Evolutionary conservation across 2,888 invertebrate genomes (phyloP), one percentile per base, ranked within the genome.

Genomic region (Leptura quadrifasciata): DNA sequence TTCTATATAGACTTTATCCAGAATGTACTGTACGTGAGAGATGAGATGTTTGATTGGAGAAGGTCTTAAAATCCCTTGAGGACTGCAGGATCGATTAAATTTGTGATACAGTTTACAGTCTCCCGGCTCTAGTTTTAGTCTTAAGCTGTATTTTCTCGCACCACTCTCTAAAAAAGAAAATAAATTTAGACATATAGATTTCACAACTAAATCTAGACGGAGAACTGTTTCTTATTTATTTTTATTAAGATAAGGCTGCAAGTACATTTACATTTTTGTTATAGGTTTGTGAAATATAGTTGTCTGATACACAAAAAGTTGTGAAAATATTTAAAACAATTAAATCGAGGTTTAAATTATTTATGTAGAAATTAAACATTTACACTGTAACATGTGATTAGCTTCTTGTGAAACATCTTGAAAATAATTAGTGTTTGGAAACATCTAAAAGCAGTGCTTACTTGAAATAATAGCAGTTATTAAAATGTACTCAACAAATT

Each of bases 1-100:
- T 47, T 6, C 47, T n/a, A 47, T 47, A 47, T n/a, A 47, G n/a
- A 47, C n/a, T 47, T 47, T 47, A 47, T 47, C 47, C n/a, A n/a
- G 47, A 47, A 47, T 47, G 47, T 39, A 39, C 31, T 31, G 31
- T 15, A 39, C 47, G 47, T 47, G 47, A 47, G 47, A 47, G 47
- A 47, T 47, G 47, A 47, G 47, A 47, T 15, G 47, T 47, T n/a
- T 47, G 47, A 47, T 47, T 47, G n/a, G 47, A 47, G 47, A 15
- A n/a, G 47, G n/a, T n/a, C 47, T 47, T 47, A n/a, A n/a, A 47
- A n/a, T 47, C 47, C 47, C 47, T n/a, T 6, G n/a, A n/a, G 47
- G n/a, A 47, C 47, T n/a, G 5, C 6, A 5, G 5, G 47, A n/a
- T 47, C 47, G 47, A 47, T 47, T 47, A 47, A 47, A 47, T 47